phyloP scores from a whole-genome alignment of 1,140 invertebrate genomes.

The Orchesella cincta region DNA sequence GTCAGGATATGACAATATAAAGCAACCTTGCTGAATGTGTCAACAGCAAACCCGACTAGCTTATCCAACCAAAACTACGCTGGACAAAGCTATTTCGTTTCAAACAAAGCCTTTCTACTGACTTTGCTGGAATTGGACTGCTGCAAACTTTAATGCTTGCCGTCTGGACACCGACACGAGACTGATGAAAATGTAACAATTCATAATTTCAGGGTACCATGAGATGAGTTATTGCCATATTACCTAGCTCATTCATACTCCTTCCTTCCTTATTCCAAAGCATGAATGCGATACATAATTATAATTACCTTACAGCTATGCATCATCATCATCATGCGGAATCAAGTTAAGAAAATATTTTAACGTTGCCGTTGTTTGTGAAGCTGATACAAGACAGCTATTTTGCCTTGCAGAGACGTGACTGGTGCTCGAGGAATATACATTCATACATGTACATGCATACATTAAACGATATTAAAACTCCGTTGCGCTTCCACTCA shows the following conservation, averaged over 20 bases:
- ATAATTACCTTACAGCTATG: neutral
- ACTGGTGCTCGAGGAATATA: neutral
- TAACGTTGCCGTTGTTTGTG: too few species aligned
- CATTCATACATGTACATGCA: neutral
- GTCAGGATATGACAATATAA: too few species aligned
- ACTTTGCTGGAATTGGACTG: neutral
- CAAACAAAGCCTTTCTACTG: too few species aligned
- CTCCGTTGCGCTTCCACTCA: too few species aligned
- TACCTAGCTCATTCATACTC: neutral
- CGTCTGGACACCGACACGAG: slow-evolving; percentile 4
- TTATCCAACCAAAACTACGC: neutral
- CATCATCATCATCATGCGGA: neutral
- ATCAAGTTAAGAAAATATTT: too few species aligned
- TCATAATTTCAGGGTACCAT: neutral
- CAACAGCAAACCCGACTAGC: slow-evolving; percentile 15
- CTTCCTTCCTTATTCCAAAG: neutral
- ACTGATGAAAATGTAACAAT: neutral
- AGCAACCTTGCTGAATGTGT: too few species aligned
- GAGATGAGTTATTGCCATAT: neutral
- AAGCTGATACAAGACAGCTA: too few species aligned
- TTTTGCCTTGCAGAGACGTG: too few species aligned
- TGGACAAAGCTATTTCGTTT: neutral
- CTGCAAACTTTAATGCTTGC: neutral
- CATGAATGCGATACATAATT: neutral
- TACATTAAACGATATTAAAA: too few species aligned